Base-by-base conservation (phyloP, 2,113 vertebrate genomes). In the Stercorarius parasiticus region DNA sequence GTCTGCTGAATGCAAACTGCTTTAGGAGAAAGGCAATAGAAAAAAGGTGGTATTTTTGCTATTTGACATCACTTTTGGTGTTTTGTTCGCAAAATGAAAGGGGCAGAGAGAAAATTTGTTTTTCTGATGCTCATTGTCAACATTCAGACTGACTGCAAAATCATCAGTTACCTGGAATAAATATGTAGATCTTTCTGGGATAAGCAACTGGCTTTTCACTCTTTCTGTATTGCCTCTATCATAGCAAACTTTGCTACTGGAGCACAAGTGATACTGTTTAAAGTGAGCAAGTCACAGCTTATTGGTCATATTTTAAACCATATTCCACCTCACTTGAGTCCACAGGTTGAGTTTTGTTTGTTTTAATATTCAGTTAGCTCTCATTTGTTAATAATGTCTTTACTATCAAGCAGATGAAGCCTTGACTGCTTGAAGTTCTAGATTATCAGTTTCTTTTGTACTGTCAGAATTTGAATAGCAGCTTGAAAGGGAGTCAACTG, bases 401-500 rank as follows among this genome's bases (percentile, higher is more conserved):
- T 86, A 8, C 29, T 58, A 15, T 67, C 20, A 38, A 72, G 32
- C 17, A 32, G 83, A 49, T 76, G 25, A 59, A 93, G 34, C 8
- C 8, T 52, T 76, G 22, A 17, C 66, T 87, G 0, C 10, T 45
- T 76, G 53, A 88, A 72, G 21, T 25, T 92, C 70, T 58, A 17
- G 34, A 29, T 64, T 26, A 43, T 77, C 50, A 81, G 56, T 56
- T 71, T 55, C 70, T 86, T 79, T 29, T 79, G 59, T 38, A 2
- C 56, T 74, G 50, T 72, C 70, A 87, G 70, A 72, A 66, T 78
- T 71, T 93, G 71, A 55, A 43, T 16, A 27, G 76, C 62, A 81
- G 62, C 36, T 86, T 86, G 82, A 93, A 53, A 93, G 38, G n/a
- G 76, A 94, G 82, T 82, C 71, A 81, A 88, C 80, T 94, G 84